Base-by-base conservation (phyloP, 2,113 vertebrate genomes). In the Thryonomys swinderianus region DNA sequence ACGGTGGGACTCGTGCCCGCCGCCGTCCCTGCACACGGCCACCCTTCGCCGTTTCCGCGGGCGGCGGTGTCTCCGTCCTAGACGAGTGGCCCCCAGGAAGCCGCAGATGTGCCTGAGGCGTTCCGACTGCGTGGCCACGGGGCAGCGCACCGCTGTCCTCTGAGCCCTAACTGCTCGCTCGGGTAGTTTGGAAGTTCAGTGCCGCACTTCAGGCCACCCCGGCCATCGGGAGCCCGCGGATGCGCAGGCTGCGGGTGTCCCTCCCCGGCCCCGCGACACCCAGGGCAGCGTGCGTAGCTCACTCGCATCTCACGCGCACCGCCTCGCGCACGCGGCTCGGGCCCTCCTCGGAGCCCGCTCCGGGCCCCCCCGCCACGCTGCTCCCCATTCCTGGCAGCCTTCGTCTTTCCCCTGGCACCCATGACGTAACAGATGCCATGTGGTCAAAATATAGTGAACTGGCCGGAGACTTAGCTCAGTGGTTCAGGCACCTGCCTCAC, bases 301-400 rank as follows among this genome's bases (percentile, higher is more conserved):
- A 0, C 0, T 0, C 1, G 32, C 55, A 32, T 8, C 13, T 59
- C 51, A n/a, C 3, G 0, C 0, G 1, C 5, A 4, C 7, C 48
- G 0, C 16, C 34, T 48, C 17, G 9, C 13, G 27, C 62, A 17
- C 51, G 25, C 16, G 0, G 37, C 78, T 25, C 69, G 25, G 12
- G 7, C 11, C 7, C 57, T 48, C 55, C 64, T n/a, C 48, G 0
- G 21, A 34, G 61, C 34, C 45, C 2, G 37, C 32, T 9, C 32
- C 27, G 10, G n/a, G 0, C 0, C 0, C 13, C 40, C 9, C 34
- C 55, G 23, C 16, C 42, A 18, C 0, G 1, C 10, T 4, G 12
- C 4, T 3, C 45, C 64, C 27, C 27, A 48, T 4, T 42, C 57
- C n/a, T 13, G 16, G 57, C 4, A 69, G 23, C 6, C 59, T 17